Base-by-base conservation (phyloP, 2,797 vertebrate species). In the Echeneis naucrates region DNA sequence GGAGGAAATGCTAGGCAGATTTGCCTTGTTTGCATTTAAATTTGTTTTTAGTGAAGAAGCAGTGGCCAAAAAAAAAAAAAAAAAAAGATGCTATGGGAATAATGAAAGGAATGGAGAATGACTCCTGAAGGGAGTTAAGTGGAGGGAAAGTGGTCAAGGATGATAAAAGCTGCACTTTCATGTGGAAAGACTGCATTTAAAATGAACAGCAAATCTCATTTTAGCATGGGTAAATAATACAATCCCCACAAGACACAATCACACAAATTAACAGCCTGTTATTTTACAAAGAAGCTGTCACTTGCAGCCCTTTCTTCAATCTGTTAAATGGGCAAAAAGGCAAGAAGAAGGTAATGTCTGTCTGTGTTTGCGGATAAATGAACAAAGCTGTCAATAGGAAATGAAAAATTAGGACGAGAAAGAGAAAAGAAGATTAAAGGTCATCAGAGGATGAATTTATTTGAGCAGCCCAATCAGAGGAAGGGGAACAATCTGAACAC, bases 1-100 rank as follows among this genome's bases (percentile, higher is more conserved):
- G 86, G 86, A 86, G 81, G 72, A 80, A 77, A 82, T 77, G 59
- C 53, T 14, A 74, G 55, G 82, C 65, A 78, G 78, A 78, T 78
- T 85, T 74, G 56, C 77, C 83, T 88, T 82, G 85, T 87, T 87
- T 87, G 87, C 88, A 89, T 90, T 89, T 88, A 75, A 82, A 90
- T 88, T 66, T 83, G 77, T 83, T 86, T 82, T 82, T 51, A 75
- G 69, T 27, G 57, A 72, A 77, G 44, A 23, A 63, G 44, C 0
- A 1, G 12, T 30, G 53, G 45, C 14, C 66, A 80, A 66, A 63
- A 71, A 47, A 54, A 35, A 47, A 52, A 48, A 52, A 26, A 62
- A 24, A 17, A 54, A 63, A 71, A 24, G 48, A 79, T 62, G 50
- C 19, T 51, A 26, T 40, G 32, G 48, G 51, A 82, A 70, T 63